Base-by-base conservation (phyloP, 2,888 invertebrate genomes). In the Sinodicranocentrus sp. region DNA sequence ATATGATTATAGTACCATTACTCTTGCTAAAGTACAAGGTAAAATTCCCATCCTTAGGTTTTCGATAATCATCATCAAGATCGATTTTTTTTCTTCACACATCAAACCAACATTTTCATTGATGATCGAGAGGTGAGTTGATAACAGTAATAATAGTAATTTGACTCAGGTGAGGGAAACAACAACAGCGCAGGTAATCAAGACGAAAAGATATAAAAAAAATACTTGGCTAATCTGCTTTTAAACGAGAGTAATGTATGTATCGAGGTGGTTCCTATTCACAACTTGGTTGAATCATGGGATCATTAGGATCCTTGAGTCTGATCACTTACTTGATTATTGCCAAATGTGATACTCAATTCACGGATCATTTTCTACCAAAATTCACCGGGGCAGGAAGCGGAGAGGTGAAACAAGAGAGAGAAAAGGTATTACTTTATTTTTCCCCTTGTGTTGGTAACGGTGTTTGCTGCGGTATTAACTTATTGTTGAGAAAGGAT, bases 261-360 rank as follows among this genome's bases (percentile, higher is more conserved):
- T 59, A 59, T 59, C 13, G 13, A 21, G 3, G 19, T 17, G 15
- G 13, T 43, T 43, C 13, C 43, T 43, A 10, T 10, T 43, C 43
- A 10, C 43, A 13, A 10, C 6, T 13, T 52, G 5, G 54, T 52
- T 52, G 17, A 52, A 10, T 48, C 33, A 15, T 39, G n/a, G 19
- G 68, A 68, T 44, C 68, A 48, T 68, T 63, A 63, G 33, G 68
- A 23, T 67, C 33, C 2, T 25, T 28, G 33, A 52, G 63, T 65
- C 54, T 57, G 67, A 43, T 65, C 33, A 44, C 65, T 26, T 54
- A 52, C 70, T 70, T 48, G 78, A 78, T 70, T 78, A 70, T 78
- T 78, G 78, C 70, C 78, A 78, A 78, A 78, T 78, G 68, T 48
- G 28, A 52, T 61, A 21, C 43, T 25, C 43, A 80, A 72, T 82